Conservation (phyloP, 2,797 vertebrate genomes). For the Enteromius thamalakanensis region DNA sequence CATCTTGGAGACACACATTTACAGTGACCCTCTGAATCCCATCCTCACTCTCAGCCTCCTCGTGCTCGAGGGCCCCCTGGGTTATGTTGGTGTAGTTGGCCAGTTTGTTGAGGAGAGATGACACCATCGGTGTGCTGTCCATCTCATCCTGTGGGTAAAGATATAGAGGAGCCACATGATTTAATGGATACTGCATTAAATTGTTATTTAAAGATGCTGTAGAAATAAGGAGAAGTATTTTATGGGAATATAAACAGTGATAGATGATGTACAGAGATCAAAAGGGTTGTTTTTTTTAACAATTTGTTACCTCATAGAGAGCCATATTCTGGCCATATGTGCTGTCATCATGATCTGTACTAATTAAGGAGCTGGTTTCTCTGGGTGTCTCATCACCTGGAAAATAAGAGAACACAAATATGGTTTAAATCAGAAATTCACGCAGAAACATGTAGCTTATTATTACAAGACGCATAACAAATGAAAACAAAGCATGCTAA, state of each 20-base stretch:
- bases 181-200: not conserved
- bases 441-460: not conserved
- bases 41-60: conserved; percentile 84
- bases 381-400: conserved; percentile 78
- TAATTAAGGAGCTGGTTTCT: conserved; percentile 85
- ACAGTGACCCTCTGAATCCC: conserved; percentile 80
- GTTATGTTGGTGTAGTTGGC: conserved; percentile 95
- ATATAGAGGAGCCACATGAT: not conserved
- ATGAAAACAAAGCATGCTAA: not conserved
- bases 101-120: conserved; percentile 92
- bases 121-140: conserved; percentile 95
- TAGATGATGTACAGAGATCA: not conserved
- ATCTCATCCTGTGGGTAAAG: conserved; percentile 87
- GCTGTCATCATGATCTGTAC: conserved; percentile 71
- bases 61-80: conserved; percentile 92
- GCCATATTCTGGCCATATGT: conserved; percentile 93
- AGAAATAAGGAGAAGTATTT: not conserved
- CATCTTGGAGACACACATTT: conserved; percentile 73
- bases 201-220: not conserved
- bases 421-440: not conserved
- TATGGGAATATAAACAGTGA: not conserved
- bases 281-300: not conserved
- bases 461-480: not conserved
- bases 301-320: conserved; percentile 86
- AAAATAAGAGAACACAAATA: conserved; percentile 31